A percentile compares a stretch with the other conserved stretches of the same genome.
phyloP scores from a whole-genome alignment of 2,113 vertebrate genomes.

The Lates calcarifer region DNA sequence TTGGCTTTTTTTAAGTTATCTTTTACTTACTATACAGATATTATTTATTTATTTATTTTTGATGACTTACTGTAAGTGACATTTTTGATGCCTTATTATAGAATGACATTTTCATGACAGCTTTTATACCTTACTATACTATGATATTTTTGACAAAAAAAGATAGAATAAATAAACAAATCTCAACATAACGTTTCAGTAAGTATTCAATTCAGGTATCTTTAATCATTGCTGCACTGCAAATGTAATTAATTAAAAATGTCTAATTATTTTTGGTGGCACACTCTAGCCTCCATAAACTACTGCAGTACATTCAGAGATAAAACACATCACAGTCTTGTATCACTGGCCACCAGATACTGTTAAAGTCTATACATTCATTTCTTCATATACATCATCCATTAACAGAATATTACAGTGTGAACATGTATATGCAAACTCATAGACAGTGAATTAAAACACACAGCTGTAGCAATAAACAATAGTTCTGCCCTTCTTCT shows the following conservation, averaged over 20 bases:
- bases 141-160: too few species aligned
- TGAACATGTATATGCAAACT: conserved; percentile 15
- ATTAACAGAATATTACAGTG: not conserved
- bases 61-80: too few species aligned
- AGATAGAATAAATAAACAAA: not conserved
- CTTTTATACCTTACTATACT: too few species aligned
- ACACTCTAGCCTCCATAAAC: not conserved
- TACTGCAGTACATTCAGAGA: conserved; percentile 3
- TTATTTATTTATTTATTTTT: too few species aligned
- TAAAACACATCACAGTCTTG: not conserved
- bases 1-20: too few species aligned
- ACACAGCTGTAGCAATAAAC: not conserved
- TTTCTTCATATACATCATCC: not conserved
- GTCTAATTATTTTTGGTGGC: not conserved
- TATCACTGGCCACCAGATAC: conserved; percentile 10
- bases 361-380: not conserved
- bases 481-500: not conserved
- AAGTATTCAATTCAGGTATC: not conserved
- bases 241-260: not conserved
- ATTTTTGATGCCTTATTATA: too few species aligned
- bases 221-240: not conserved
- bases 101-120: too few species aligned
- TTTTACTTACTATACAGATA: too few species aligned
- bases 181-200: not conserved
- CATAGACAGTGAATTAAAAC: not conserved